A percentile compares a stretch with the other conserved stretches of the same genome.
phyloP scores from a whole-genome alignment of 1,140 invertebrate genomes.

The Zaprionus nigranus region DNA sequence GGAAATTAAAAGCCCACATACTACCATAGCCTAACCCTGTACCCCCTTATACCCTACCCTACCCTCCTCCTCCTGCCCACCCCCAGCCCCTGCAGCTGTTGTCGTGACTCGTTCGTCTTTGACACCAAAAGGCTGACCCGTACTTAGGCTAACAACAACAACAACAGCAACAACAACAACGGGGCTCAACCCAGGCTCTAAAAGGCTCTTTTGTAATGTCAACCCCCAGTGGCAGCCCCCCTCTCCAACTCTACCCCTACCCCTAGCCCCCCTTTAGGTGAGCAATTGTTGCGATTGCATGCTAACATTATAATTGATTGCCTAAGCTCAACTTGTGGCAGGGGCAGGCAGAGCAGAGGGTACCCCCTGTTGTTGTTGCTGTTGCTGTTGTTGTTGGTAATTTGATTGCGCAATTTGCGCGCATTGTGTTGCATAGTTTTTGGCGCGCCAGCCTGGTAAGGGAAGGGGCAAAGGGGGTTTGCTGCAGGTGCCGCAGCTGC shows the following conservation, averaged over 20 bases:
- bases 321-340: conserved; percentile 59
- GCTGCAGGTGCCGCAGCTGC: conserved; percentile 10
- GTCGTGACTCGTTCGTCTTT: conserved; percentile 62
- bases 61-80: too few species aligned
- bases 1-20: conserved; percentile 53
- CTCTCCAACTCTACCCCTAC: not conserved
- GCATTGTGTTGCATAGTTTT: conserved; percentile 83
- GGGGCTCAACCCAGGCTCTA: conserved; percentile 33
- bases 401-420: conserved; percentile 82
- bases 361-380: conserved; percentile 5
- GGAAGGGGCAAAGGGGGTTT: not conserved
- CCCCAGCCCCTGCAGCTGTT: conserved; percentile 11
- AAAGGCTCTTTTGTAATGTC: conserved; percentile 67
- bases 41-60: not conserved
- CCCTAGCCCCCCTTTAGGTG: conserved; percentile 1
- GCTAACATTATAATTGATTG: conserved; percentile 82
- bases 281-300: conserved; percentile 69
- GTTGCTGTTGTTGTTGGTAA: conserved; percentile 54
- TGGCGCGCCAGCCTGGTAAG: conserved; percentile 60
- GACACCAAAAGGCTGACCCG: conserved; percentile 75
- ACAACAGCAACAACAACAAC: conserved; percentile 51
- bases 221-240: conserved; percentile 1
- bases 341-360: not conserved
- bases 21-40: too few species aligned
- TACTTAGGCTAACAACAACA: conserved; percentile 68